Percentiles rank a stretch among this genome's conserved stretches.
These are phyloP conservation scores for Fratercula arctica DNA, from an alignment of 2,797 vertebrate genomes.

Conservation along the genomic window DNA sequence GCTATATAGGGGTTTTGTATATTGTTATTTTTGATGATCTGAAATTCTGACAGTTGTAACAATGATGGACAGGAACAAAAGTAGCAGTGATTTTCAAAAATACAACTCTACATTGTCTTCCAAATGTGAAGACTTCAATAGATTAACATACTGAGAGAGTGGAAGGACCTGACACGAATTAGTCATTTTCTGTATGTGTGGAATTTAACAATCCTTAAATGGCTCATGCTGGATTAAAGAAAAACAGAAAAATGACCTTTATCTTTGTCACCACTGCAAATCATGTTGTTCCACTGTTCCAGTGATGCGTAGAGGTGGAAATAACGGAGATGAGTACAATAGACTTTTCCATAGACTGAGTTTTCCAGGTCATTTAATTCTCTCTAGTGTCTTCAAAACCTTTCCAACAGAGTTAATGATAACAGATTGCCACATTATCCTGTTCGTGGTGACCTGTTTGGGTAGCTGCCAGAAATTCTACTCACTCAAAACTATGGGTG, in stretches of 20 bases:
- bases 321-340: slow-evolving; percentile 71
- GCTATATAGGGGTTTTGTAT: accelerated
- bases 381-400: slow-evolving; percentile 71
- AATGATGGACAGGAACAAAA: background rate
- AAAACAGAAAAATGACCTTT: slow-evolving; percentile 68
- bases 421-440: slow-evolving; percentile 75
- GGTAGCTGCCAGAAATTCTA: slow-evolving; percentile 57
- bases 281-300: slow-evolving; percentile 61
- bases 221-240: background rate
- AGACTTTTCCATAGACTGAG: slow-evolving; percentile 70
- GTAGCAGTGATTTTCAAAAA: background rate
- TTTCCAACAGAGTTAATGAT: slow-evolving; percentile 74
- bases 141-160: background rate
- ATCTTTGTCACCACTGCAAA: slow-evolving; percentile 64
- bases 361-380: slow-evolving; percentile 80
- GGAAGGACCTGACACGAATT: background rate
- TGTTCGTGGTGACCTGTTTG: slow-evolving; percentile 64
- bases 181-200: background rate
- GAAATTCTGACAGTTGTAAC: background rate
- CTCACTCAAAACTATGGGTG: slow-evolving; percentile 19
- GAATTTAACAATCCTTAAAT: slow-evolving; percentile 30
- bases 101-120: background rate
- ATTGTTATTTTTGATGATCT: background rate
- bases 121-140: background rate
- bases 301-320: slow-evolving; percentile 64